Evolutionary conservation across 1,140 invertebrate genomes (phyloP).

Genomic region (Pseudomyrmex gracilis): DNA sequence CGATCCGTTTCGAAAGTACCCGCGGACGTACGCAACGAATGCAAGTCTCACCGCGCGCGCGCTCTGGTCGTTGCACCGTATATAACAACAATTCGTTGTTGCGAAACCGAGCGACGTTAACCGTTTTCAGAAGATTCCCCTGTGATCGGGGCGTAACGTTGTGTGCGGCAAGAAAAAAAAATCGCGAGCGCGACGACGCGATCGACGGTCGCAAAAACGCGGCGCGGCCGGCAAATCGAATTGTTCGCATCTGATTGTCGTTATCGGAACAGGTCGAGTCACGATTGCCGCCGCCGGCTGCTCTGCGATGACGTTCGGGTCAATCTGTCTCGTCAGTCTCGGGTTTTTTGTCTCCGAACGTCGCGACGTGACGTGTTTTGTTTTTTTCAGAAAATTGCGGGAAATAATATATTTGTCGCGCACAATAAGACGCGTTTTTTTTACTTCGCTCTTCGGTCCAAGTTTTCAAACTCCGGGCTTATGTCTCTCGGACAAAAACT

Average conservation of each 20-base stretch:
- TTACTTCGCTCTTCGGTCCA: too few relatives aligned
- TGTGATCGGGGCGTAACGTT: background rate
- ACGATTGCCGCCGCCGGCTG: background rate
- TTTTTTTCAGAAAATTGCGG: too few relatives aligned
- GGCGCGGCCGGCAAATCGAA: slow-evolving; percentile 1
- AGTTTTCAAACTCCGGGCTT: too few relatives aligned
- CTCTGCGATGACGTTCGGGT: slow-evolving; percentile 7
- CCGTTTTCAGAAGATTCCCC: slow-evolving; percentile 35
- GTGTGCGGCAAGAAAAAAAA: slow-evolving; percentile 28
- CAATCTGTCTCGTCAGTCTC: background rate
- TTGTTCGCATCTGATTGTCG: background rate
- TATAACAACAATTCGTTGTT: slow-evolving; percentile 4
- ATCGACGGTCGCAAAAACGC: background rate
- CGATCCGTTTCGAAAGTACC: slow-evolving; percentile 7
- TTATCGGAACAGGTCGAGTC: slow-evolving; percentile 17
- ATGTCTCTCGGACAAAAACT: too few relatives aligned
- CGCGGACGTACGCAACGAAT: slow-evolving; percentile 4
- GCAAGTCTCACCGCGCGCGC: background rate
- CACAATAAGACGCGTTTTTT: too few relatives aligned
- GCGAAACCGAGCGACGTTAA: slow-evolving; percentile 15
- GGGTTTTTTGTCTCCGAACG: too few relatives aligned
- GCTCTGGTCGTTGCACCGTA: background rate
- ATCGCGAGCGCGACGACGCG: slow-evolving; percentile 3
- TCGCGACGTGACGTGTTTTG: too few relatives aligned
- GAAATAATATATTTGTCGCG: too few relatives aligned